Conservation (phyloP, 1,140 invertebrate genomes). For the Helicoverpa armigera region DNA sequence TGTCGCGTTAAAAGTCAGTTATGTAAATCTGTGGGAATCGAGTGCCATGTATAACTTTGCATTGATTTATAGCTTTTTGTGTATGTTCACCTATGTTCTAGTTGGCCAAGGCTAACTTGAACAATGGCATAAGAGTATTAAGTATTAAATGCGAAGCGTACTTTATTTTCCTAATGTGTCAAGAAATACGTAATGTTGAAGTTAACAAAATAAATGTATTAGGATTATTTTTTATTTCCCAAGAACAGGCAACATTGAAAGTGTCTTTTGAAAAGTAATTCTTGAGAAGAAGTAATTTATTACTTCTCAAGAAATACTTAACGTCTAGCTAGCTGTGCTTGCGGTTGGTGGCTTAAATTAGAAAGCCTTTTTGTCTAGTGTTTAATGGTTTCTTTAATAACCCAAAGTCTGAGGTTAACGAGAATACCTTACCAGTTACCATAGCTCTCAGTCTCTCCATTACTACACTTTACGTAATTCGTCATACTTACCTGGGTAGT, state of each 20-base stretch:
- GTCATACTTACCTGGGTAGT: constrained; percentile 15
- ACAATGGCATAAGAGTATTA: background rate
- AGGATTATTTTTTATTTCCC: no score
- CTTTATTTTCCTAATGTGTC: no score
- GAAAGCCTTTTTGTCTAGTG: no score
- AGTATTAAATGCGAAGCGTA: no score
- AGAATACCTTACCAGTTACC: background rate
- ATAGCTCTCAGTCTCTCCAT: background rate
- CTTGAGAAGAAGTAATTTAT: no score
- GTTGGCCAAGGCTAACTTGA: background rate
- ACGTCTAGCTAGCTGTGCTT: no score
- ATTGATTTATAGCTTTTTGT: background rate
- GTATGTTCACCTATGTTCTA: background rate
- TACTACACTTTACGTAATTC: constrained; percentile 6
- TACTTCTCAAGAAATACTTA: no score
- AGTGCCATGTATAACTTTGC: background rate
- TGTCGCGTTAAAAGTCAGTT: constrained; percentile 4
- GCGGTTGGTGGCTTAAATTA: no score
- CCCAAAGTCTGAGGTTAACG: background rate
- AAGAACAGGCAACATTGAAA: no score
- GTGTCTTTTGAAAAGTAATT: no score
- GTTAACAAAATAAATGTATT: no score
- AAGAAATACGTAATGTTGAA: no score
- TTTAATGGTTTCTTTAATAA: background rate
- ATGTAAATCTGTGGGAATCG: background rate